Evolutionary conservation across 2,113 vertebrate species (phyloP), one percentile per base, ranked within the genome.

Genomic region (Neopipo cinnamomea): DNA sequence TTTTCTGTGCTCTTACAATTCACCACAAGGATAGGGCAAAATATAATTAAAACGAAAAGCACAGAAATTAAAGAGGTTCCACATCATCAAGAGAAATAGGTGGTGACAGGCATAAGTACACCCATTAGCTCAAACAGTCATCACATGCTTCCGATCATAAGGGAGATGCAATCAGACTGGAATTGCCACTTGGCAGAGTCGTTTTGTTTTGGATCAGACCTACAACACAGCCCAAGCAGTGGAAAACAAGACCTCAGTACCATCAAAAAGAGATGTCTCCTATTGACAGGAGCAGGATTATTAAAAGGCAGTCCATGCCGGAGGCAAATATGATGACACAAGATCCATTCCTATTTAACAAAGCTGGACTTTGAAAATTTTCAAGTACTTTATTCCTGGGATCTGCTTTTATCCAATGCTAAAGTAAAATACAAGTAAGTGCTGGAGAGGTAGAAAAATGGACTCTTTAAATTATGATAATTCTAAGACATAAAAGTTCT

Each of bases 21-120:
- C 8, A 11, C 4, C 42, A 42, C 0, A 0, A 42, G 41, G 50
- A 39, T 1, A 41, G 41, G 31, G 53, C 9, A 65, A 79, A 79
- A 42, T 9, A 52, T 35, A 39, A 80, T 35, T 58, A 56, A 67
- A 80, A 46, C 31, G 0, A 49, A 72, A 90, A 70, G 11, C 41
- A 4, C 8, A 59, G 25, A 55, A 91, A 44, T n/a, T 23, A 56
- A 47, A 91, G 39, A 85, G 22, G 44, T 68, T 91, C 71, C 81
- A 73, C 62, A 82, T 25, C 25, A 33, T 52, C 33, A 37, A 47
- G 44, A 87, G 44, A 19, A 31, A 75, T 8, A 74, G 27, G 56
- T 3, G 14, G 56, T 56, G 31, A 71, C 21, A 75, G 47, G 39
- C n/a, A 0, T 33, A 91, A 68, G 70, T 6, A 30, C 22, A n/a